These are phyloP conservation scores for Leptatherina wallacei DNA, from an alignment of 2,797 vertebrate species.

Conservation along the genomic window DNA sequence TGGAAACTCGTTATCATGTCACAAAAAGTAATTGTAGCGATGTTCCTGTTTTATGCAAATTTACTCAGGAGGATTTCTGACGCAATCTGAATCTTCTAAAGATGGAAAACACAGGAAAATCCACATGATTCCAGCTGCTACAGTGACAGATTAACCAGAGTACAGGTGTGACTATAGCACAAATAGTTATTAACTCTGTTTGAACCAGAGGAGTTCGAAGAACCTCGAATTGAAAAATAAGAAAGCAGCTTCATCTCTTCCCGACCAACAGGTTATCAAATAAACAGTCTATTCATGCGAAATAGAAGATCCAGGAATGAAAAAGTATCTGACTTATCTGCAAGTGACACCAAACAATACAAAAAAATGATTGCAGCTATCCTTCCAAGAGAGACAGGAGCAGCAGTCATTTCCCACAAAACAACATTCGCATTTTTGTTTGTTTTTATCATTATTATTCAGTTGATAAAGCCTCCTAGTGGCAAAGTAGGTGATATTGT, in stretches of 20 bases:
- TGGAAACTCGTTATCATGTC: background rate
- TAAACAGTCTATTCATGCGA: conserved; percentile 6
- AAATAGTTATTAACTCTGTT: conserved; percentile 10
- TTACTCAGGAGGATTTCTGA: background rate
- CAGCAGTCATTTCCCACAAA: background rate
- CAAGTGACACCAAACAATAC: conserved; percentile 9
- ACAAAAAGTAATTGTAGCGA: background rate
- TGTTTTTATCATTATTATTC: background rate
- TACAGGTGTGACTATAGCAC: conserved; percentile 6
- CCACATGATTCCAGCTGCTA: conserved; percentile 10
- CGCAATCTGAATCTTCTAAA: background rate
- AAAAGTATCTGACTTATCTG: conserved; percentile 3
- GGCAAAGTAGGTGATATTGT: background rate
- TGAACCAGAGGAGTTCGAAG: background rate
- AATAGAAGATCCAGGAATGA: conserved; percentile 8
- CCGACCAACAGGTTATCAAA: conserved; percentile 16
- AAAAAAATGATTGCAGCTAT: conserved; percentile 8
- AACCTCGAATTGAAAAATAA: conserved; percentile 9
- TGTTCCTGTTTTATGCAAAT: conserved; percentile 3
- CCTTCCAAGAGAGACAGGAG: conserved; percentile 2
- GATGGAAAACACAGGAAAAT: background rate
- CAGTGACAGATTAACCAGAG: background rate
- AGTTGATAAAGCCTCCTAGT: background rate
- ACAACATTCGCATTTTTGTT: background rate
- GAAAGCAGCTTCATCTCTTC: background rate